A percentile compares a stretch with the other conserved stretches of the same genome.
These are phyloP conservation scores for Cnemophilus loriae DNA, from an alignment of 2,113 vertebrate species.

Conservation along the genomic window DNA sequence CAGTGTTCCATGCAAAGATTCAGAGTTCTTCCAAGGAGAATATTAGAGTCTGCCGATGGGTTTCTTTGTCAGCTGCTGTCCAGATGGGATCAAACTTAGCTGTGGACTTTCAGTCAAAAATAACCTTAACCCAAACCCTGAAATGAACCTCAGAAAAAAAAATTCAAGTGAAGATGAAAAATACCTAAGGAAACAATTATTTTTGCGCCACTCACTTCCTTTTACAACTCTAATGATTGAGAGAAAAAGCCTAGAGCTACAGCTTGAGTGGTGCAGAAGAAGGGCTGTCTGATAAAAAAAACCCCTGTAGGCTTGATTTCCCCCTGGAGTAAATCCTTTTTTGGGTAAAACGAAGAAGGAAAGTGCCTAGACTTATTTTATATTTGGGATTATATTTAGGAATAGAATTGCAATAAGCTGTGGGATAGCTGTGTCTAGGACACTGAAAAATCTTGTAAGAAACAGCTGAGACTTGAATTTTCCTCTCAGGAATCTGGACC, in stretches of 20 bases:
- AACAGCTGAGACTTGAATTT: background rate
- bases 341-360: background rate
- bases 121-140: background rate
- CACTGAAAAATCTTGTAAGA: background rate
- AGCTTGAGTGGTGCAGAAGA: background rate
- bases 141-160: background rate
- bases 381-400: background rate
- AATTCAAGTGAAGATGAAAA: background rate
- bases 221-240: background rate
- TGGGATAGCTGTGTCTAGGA: background rate
- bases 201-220: slow-evolving; percentile 16
- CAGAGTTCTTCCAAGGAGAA: background rate
- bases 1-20: background rate
- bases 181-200: slow-evolving; percentile 29
- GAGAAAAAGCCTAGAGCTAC: background rate
- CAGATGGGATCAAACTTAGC: background rate
- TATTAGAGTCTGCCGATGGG: background rate
- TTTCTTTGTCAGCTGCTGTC: background rate
- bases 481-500: background rate
- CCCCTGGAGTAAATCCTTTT: background rate
- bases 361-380: background rate
- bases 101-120: background rate
- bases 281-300: background rate
- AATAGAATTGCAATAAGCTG: background rate
- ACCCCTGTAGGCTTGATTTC: background rate